Evolutionary conservation across 2,888 invertebrate species (phyloP).

Genomic region (Desoria tigrina): DNA sequence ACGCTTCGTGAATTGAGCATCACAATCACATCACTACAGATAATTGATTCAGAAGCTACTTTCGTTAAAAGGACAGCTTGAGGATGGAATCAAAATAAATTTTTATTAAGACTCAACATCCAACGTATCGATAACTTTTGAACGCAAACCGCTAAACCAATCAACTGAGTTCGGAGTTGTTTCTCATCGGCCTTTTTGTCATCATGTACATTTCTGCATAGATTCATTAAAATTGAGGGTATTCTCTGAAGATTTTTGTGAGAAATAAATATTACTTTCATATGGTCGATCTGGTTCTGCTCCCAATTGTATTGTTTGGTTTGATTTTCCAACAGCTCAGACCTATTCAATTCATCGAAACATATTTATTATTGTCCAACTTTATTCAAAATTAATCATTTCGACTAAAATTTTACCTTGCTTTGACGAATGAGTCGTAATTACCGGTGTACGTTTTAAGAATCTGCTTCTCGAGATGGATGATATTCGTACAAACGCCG

Average conservation of each 20-base stretch:
- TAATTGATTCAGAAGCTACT: too few relatives aligned
- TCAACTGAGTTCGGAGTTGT: slow-evolving; percentile 1
- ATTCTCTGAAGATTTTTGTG: neutral
- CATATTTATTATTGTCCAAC: too few relatives aligned
- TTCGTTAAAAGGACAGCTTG: neutral
- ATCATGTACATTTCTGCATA: slow-evolving; percentile 29
- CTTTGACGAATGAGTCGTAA: slow-evolving; percentile 86
- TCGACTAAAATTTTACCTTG: neutral
- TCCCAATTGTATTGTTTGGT: slow-evolving; percentile 99
- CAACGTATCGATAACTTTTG: too few relatives aligned
- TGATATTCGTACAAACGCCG: slow-evolving; percentile 93
- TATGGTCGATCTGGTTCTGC: slow-evolving; percentile 97
- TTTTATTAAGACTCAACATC: slow-evolving; percentile 13
- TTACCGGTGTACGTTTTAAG: slow-evolving; percentile 73
- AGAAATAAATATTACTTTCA: slow-evolving; percentile 90
- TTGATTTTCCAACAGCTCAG: slow-evolving; percentile 96
- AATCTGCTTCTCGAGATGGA: slow-evolving; percentile 90
- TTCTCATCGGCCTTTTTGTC: slow-evolving; percentile 45
- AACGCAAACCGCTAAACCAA: too few relatives aligned
- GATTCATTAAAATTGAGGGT: neutral
- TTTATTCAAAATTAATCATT: neutral
- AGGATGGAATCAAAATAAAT: slow-evolving; percentile 24
- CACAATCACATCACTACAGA: neutral
- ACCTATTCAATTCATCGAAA: slow-evolving; percentile 59
- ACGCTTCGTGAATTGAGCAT: slow-evolving; percentile 6